Percentiles rank a stretch among this genome's conserved stretches.
Conservation (phyloP, 2,888 invertebrate species). For the Luperina nickerlii region DNA sequence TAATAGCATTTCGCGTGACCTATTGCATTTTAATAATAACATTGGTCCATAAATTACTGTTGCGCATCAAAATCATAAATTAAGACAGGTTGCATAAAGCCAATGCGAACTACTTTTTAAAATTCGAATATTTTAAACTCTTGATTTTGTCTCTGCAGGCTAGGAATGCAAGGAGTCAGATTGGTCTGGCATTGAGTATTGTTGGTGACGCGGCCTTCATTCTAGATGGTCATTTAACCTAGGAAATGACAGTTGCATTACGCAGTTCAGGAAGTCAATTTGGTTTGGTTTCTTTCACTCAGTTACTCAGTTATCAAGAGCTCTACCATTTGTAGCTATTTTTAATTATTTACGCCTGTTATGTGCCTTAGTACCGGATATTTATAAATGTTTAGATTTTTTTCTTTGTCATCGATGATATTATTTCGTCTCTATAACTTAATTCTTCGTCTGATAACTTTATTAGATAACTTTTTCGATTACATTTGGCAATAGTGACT, state of each 20-base stretch:
- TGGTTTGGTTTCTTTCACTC: constrained; percentile 66
- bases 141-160: constrained; percentile 59
- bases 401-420: constrained; percentile 6
- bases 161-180: constrained; percentile 62
- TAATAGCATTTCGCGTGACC: constrained; percentile 41
- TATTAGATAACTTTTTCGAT: background rate
- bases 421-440: background rate
- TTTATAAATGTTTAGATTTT: constrained; percentile 7
- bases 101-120: constrained; percentile 72
- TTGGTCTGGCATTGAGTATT: constrained; percentile 20
- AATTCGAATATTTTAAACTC: constrained; percentile 56
- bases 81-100: constrained; percentile 61
- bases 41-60: constrained; percentile 39
- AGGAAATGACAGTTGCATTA: constrained; percentile 69
- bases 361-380: constrained; percentile 35
- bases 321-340: constrained; percentile 39
- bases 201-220: constrained; percentile 56
- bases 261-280: constrained; percentile 70
- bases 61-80: constrained; percentile 64
- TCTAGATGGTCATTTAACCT: constrained; percentile 51
- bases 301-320: constrained; percentile 59
- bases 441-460: background rate
- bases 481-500: background rate
- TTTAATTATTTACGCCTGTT: constrained; percentile 39
- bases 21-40: constrained; percentile 51